phyloP scores from a whole-genome alignment of 2,888 invertebrate genomes.

The Notocelia uddmanniana region DNA sequence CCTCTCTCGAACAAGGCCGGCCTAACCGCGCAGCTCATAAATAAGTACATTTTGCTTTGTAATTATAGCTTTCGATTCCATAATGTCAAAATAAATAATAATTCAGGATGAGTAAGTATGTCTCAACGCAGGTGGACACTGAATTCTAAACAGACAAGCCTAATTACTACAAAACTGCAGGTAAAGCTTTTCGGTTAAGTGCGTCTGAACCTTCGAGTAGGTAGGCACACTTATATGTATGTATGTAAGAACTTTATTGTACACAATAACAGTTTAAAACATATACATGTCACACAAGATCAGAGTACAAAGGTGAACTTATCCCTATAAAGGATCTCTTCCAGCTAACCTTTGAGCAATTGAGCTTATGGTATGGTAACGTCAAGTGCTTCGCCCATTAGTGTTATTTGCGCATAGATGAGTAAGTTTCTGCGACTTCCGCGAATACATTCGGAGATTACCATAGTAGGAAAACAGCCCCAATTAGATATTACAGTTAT shows the following conservation, averaged over 20 bases:
- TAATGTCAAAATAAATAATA: conserved; percentile 27
- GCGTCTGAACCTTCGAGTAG: too few species aligned
- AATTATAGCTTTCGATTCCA: conserved; percentile 30
- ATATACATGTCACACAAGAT: too few species aligned
- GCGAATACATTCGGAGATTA: conserved; percentile 15
- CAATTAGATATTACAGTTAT: conserved; percentile 25
- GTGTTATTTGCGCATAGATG: conserved; percentile 12
- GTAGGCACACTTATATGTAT: too few species aligned
- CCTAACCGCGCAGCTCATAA: conserved; percentile 50
- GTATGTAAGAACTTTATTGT: too few species aligned
- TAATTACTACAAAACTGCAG: conserved; percentile 14
- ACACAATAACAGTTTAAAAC: too few species aligned
- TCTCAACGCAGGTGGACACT: conserved; percentile 5
- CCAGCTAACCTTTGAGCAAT: too few species aligned
- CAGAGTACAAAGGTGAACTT: too few species aligned
- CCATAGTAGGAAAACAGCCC: conserved; percentile 10
- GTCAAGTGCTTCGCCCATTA: conserved; percentile 13
- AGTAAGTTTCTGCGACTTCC: conserved; percentile 9
- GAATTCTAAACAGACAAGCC: background rate
- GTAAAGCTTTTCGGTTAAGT: too few species aligned
- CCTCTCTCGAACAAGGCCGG: conserved; percentile 66
- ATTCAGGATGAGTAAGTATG: conserved; percentile 12
- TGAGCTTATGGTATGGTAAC: background rate
- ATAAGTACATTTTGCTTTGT: conserved; percentile 35
- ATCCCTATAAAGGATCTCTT: too few species aligned